A percentile compares a stretch with the other conserved stretches of the same genome.
Conservation (phyloP, 2,797 vertebrate species). For the Crax fasciolata region DNA sequence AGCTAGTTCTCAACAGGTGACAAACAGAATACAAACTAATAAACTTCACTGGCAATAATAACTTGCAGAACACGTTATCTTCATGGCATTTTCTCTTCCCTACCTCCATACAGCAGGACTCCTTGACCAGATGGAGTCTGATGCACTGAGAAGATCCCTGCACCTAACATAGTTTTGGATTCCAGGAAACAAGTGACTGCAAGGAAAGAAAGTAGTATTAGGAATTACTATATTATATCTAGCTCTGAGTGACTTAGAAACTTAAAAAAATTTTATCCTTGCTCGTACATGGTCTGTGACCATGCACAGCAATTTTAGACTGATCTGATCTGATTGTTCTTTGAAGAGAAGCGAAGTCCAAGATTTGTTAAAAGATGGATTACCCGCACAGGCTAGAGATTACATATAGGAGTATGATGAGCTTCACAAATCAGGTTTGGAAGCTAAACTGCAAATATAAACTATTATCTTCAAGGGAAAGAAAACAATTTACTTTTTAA, state of each 20-base stretch:
- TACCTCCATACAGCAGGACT: not conserved
- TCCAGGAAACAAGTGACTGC: not conserved
- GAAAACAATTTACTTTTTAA: not conserved
- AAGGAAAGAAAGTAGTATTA: not conserved
- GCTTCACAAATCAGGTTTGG: not conserved
- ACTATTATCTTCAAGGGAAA: not conserved
- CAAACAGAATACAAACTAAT: not conserved
- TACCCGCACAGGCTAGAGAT: not conserved
- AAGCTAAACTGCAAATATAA: not conserved
- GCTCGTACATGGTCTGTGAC: not conserved
- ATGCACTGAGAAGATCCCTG: not conserved
- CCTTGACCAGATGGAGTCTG: not conserved
- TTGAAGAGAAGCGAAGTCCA: not conserved
- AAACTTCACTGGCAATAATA: not conserved
- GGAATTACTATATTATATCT: not conserved
- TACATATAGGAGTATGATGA: not conserved
- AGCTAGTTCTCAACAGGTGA: not conserved
- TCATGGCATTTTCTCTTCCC: not conserved
- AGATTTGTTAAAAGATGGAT: not conserved
- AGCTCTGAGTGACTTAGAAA: not conserved
- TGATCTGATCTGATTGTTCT: not conserved
- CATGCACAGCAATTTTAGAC: not conserved
- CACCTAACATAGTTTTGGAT: not conserved
- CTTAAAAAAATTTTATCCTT: not conserved
- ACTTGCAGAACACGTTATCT: accelerated